Base-by-base conservation (phyloP, 2,888 invertebrate genomes). In the Tipula confusa region DNA sequence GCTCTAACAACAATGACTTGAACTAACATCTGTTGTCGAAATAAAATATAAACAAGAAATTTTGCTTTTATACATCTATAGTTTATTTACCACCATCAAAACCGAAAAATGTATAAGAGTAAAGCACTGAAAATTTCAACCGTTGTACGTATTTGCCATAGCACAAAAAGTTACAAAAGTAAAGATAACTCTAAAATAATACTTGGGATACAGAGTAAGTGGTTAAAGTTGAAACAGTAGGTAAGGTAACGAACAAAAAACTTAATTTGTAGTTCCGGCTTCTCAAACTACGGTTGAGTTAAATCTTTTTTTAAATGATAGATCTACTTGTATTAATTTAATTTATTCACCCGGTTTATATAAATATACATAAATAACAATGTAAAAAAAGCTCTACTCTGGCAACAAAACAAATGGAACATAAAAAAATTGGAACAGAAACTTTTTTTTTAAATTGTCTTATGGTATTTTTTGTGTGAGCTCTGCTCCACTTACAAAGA, bases 11-110 rank as follows among this genome's bases (percentile, higher is more conserved):
- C 64, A 64, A n/a, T n/a, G n/a, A n/a, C n/a, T n/a, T 64, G 18
- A 64, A 64, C 24, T 64, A 24, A 64, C 64, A 64, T 64, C 64
- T 64, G 64, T 64, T 64, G 64, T 64, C 64, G 24, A 64, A 64
- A 64, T 64, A 64, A 64, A 64, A 64, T 64, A 64, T 1, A 64
- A 64, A 48, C n/a, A 48, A 48, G 24, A 64, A 64, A 18, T 7
- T 43, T 15, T 24, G 9, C n/a, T n/a, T 9, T 64, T 64, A 64
- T 9, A 24, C 64, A 64, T 64, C 64, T n/a, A n/a, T n/a, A 24
- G 64, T 64, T 64, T n/a, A n/a, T n/a, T n/a, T 64, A 24, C 64
- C 64, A 64, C 24, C 64, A 24, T 7, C 64, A 18, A 7, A 6
- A 64, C 18, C 24, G 64, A 64, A 64, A 64, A 7, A 64, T 9